Evolutionary conservation across 2,797 vertebrate genomes (phyloP).

Genomic region (Propithecus deckenii): DNA sequence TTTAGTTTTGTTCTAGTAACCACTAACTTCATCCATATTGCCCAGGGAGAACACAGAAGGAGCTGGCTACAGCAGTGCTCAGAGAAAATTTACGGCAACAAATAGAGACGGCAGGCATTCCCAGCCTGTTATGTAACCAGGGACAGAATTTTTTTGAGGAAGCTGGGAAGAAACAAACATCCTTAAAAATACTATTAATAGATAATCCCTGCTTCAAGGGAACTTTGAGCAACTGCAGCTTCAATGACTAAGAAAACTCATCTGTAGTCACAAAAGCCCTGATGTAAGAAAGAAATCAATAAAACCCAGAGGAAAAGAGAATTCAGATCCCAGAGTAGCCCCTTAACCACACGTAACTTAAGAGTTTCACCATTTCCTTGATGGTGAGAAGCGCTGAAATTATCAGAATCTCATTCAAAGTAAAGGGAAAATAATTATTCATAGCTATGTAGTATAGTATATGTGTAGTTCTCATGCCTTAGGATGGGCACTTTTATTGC

Average conservation of each 20-base stretch:
- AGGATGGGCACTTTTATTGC: neutral
- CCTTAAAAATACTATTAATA: constrained; percentile 54
- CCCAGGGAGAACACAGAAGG: neutral
- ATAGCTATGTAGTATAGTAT: neutral
- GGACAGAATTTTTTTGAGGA: constrained; percentile 9
- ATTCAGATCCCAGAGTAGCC: neutral
- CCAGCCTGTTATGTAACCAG: constrained; percentile 25
- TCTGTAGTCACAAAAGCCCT: neutral
- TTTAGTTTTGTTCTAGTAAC: constrained; percentile 16
- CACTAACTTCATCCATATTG: neutral
- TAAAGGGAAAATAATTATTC: neutral
- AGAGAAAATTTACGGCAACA: neutral
- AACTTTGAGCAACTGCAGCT: constrained; percentile 38
- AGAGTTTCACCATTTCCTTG: neutral
- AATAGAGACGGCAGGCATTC: constrained; percentile 9
- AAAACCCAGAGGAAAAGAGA: neutral
- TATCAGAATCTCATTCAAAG: neutral
- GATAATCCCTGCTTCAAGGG: constrained; percentile 16
- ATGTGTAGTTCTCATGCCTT: neutral
- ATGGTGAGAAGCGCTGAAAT: neutral
- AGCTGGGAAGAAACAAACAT: constrained; percentile 52
- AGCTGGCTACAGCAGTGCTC: neutral
- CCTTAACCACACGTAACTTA: neutral
- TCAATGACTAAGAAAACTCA: constrained; percentile 4
- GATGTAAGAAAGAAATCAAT: neutral